Base-by-base conservation (phyloP, 2,797 vertebrate genomes). In the Melanotaenia pygmaea region DNA sequence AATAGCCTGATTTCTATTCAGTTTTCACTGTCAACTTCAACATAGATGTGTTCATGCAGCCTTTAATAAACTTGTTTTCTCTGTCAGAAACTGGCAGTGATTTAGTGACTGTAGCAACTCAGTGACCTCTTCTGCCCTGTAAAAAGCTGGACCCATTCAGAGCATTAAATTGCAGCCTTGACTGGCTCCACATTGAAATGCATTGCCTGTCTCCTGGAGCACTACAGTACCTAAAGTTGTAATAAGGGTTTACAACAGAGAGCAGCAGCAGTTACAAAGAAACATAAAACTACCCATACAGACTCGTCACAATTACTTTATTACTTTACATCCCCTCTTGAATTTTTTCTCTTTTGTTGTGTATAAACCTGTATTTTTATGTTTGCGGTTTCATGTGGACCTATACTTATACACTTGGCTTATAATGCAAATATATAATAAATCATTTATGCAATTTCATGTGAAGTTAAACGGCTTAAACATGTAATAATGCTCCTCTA, bases 151-250 rank as follows among this genome's bases (percentile, higher is more conserved):
- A 66, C 74, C 87, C 78, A 59, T 72, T 87, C 70, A 64, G 35
- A 80, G 77, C 83, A 82, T 83, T 82, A 80, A 64, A 86, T 72
- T 72, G 84, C 56, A 50, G 84, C 84, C 88, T 87, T 92, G 90
- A 68, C 70, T n/a, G 32, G 54, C 71, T 82, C 54, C 73, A 34
- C 87, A 87, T 86, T 90, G 82, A 86, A 90, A 90, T 88, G 87
- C 86, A 78, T 77, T 78, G 67, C 56, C 62, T 3, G 73, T 77
- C 76, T 67, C 35, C 35, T 58, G 26, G 40, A 40, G 71, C 74
- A 61, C 76, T 68, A 76, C 76, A 61, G 74, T 71, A 51, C 45
- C 73, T 10, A 53, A 58, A 40, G 18, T 74, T 66, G 18, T 82
- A 88, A 81, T 86, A 88, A 85, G 86, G 82, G 83, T 80, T 77